Base-by-base conservation (phyloP, 1,140 invertebrate genomes). In the Sitophilus oryzae region DNA sequence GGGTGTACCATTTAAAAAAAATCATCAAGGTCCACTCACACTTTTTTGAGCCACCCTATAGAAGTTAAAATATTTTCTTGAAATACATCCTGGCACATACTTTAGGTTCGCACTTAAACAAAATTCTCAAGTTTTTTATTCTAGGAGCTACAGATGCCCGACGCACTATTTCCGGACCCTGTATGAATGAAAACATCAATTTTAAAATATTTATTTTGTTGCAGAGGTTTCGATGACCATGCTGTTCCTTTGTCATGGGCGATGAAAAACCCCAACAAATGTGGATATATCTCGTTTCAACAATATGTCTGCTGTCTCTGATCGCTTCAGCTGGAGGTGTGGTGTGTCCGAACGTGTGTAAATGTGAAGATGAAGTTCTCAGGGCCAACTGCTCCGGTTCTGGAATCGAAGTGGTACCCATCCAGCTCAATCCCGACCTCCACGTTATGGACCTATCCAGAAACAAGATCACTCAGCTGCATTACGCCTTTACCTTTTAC, bases 391-490 rank as follows among this genome's bases (percentile, higher is more conserved):
- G 90, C 69, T 82, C 83, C 51, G 80, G 81, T 58, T 86, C 85
- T 9, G 79, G 78, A 40, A 77, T 92, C 40, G 88, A 90, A 68
- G 83, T 90, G 59, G 85, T 92, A 22, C 90, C 90, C 23, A 90
- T 91, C 53, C 88, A 91, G 65, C 77, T 93, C 59, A 92, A 93
- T 68, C 88, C 87, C n/a, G 85, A 88, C 66, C 79, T 88, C 22
- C 80, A 79, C 18, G 80, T 83, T 66, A 83, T 91, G 64, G 86
- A 88, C 64, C 77, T 91, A 23, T 85, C 84, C 0, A 77, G 79
- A 58, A 91, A 91, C 67, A 77, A 81, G 37, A 87, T 90, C 60
- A 75, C 76, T 60, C 83, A 79, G 61, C 74, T 91, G 1, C 80
- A 83, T 41, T 85, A 83, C 63, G 82, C 85, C 1, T 80, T 91